Evolutionary conservation across 2,797 vertebrate genomes (phyloP).

Genomic region (Oryzias dopingdopingensis): DNA sequence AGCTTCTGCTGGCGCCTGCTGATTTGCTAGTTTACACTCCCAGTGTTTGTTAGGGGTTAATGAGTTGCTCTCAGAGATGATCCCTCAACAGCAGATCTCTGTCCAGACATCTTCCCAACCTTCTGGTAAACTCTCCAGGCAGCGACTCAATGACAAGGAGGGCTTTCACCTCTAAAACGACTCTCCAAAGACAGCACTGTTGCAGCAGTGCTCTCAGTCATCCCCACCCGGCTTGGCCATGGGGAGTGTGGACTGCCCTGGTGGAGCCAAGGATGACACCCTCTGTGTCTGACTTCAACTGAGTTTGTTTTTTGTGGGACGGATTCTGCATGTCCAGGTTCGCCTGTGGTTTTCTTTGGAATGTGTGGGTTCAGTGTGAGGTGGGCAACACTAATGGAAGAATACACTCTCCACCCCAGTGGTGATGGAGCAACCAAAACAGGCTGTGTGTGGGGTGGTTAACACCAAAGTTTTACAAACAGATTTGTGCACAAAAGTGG

Average conservation of each 20-base stretch:
- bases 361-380: conserved; percentile 56
- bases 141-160: conserved; percentile 56
- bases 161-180: conserved; percentile 59
- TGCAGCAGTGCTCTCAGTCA: conserved; percentile 23
- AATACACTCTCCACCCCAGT: conserved; percentile 26
- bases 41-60: conserved; percentile 44
- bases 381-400: conserved; percentile 52
- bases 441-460: conserved; percentile 19
- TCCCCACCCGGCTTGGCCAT: conserved; percentile 31
- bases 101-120: conserved; percentile 52
- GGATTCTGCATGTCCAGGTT: conserved; percentile 39
- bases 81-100: conserved; percentile 50
- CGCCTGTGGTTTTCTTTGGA: conserved; percentile 25
- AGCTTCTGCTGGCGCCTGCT: conserved; percentile 50
- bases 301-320: conserved; percentile 42
- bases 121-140: conserved; percentile 43
- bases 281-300: conserved; percentile 40
- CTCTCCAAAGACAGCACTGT: conserved; percentile 56
- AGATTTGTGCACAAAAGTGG: conserved; percentile 25
- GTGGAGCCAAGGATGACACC: conserved; percentile 72
- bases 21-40: conserved; percentile 54
- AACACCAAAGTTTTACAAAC: conserved; percentile 21
- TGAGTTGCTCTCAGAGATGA: conserved; percentile 53
- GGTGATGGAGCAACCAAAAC: conserved; percentile 33
- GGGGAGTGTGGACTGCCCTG: conserved; percentile 59